phyloP scores from a whole-genome alignment of 2,797 vertebrate species.

The Geotrypetes seraphini region DNA sequence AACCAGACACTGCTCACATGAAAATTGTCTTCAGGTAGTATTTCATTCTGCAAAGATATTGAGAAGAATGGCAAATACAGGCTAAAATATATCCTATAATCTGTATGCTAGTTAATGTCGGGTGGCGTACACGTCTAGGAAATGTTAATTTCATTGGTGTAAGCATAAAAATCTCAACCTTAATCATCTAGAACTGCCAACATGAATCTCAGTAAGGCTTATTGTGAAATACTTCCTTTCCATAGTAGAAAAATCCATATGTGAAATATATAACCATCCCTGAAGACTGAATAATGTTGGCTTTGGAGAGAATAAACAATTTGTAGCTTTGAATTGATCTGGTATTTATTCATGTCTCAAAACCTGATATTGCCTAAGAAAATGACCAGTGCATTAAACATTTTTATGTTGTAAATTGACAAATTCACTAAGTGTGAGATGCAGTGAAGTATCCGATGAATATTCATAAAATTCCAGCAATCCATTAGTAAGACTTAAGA shows the following conservation, averaged over 20 bases:
- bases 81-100: too few relatives aligned
- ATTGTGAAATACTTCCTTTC: constrained; percentile 23
- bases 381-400: constrained; percentile 32
- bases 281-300: constrained; percentile 25
- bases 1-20: too few relatives aligned
- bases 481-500: constrained; percentile 48
- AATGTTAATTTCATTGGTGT: constrained; percentile 6
- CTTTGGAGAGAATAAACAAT: constrained; percentile 33
- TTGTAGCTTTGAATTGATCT: constrained; percentile 31
- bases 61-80: too few relatives aligned
- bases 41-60: too few relatives aligned
- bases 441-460: constrained; percentile 47
- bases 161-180: constrained; percentile 12
- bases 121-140: neutral
- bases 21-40: too few relatives aligned
- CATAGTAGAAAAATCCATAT: constrained; percentile 31
- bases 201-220: neutral
- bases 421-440: constrained; percentile 37
- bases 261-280: constrained; percentile 26
- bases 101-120: neutral
- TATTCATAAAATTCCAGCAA: constrained; percentile 50
- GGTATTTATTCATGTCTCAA: constrained; percentile 29
- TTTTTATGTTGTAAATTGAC: constrained; percentile 39
- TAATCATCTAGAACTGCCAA: constrained; percentile 15
- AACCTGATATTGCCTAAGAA: constrained; percentile 34